Percentiles rank a stretch among this genome's conserved stretches.
Evolutionary conservation across 2,888 invertebrate species (phyloP).

Genomic region (Ormyrus pomaceus): DNA sequence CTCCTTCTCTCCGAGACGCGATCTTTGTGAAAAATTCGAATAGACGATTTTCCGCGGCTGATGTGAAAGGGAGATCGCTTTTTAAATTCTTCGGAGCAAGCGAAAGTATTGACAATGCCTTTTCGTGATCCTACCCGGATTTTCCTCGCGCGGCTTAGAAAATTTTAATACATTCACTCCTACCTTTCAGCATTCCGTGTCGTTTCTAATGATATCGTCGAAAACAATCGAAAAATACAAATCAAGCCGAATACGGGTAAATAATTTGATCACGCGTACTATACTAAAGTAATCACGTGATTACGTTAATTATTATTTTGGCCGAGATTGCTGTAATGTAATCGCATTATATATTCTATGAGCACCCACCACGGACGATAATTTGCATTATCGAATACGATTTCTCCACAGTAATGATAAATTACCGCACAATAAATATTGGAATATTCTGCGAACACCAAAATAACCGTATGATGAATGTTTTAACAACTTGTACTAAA

Average conservation of each 20-base stretch:
- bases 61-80: background rate
- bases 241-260: background rate
- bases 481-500: background rate
- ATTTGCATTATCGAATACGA: slow-evolving; percentile 32
- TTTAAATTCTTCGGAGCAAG: background rate
- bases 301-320: slow-evolving; percentile 27
- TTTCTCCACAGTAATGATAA: slow-evolving; percentile 4
- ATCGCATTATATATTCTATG: slow-evolving; percentile 33
- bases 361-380: slow-evolving; percentile 16
- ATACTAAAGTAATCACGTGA: slow-evolving; percentile 1
- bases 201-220: too few species aligned
- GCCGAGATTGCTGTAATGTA: slow-evolving; percentile 4
- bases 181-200: too few species aligned
- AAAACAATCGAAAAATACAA: too few species aligned
- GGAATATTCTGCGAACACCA: background rate
- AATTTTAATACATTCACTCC: too few species aligned
- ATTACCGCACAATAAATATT: slow-evolving; percentile 12
- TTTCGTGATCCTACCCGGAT: too few species aligned
- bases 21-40: background rate
- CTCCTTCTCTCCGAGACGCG: too few species aligned
- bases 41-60: background rate
- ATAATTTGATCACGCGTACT: background rate
- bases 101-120: background rate
- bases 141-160: too few species aligned
- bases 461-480: background rate